Evolutionary conservation across 2,113 vertebrate genomes (phyloP).

Genomic region (Bungarus multicinctus): DNA sequence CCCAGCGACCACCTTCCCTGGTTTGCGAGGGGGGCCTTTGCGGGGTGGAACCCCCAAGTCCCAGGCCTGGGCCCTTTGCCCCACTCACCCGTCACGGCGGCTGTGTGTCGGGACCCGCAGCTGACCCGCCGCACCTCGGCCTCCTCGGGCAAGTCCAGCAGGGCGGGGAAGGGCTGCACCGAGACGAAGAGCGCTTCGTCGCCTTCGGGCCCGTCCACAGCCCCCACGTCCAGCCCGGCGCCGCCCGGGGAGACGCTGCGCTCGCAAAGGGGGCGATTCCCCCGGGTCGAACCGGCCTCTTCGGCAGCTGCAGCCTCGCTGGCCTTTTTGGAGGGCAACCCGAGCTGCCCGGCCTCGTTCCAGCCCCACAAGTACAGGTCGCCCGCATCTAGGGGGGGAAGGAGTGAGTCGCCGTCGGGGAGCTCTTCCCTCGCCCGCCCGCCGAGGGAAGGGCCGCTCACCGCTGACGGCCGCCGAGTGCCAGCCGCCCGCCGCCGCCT

Average conservation of each 20-base stretch:
- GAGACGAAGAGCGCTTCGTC: conserved; percentile 70
- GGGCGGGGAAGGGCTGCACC: conserved; percentile 88
- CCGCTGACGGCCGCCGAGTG: conserved; percentile 84
- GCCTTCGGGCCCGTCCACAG: rapidly evolving
- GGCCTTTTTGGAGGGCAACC: conserved; percentile 73
- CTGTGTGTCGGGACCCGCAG: conserved; percentile 92
- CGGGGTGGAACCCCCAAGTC: no score
- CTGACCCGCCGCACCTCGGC: conserved; percentile 73
- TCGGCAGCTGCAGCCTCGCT: neutral
- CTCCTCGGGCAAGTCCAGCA: conserved; percentile 81
- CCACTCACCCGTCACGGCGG: conserved; percentile 80
- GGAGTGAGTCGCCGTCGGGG: neutral
- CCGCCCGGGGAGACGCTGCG: neutral
- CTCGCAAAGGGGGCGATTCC: neutral
- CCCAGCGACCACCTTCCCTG: neutral
- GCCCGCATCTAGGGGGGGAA: conserved; percentile 67
- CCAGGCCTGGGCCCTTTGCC: no score
- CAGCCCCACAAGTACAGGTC: conserved; percentile 96
- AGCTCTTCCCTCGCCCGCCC: neutral
- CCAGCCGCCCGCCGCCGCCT: conserved; percentile 86
- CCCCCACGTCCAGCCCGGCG: rapidly evolving
- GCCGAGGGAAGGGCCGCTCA: conserved; percentile 59
- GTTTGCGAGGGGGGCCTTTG: neutral
- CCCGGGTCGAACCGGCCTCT: rapidly evolving
- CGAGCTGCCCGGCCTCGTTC: conserved; percentile 93